Conservation (phyloP, 2,797 vertebrate species). For the Rhinophrynus dorsalis region DNA sequence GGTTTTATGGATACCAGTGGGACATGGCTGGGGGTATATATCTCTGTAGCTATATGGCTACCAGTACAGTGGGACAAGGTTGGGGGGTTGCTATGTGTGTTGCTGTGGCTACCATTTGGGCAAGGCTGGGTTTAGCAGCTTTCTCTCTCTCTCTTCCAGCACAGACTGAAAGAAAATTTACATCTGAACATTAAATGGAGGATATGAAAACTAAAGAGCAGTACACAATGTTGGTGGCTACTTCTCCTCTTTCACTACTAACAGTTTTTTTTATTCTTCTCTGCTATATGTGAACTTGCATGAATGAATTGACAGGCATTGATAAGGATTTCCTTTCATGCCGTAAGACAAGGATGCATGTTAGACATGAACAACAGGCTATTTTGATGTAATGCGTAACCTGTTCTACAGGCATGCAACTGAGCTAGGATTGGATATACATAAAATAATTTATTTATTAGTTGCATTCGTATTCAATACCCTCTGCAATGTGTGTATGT, state of each 20-base stretch:
- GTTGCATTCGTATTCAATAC: too few species aligned
- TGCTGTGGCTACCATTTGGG: too few species aligned
- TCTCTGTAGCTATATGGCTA: too few species aligned
- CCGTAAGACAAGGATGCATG: constrained; percentile 25
- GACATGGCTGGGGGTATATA: too few species aligned
- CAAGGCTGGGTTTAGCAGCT: too few species aligned
- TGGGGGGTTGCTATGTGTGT: too few species aligned
- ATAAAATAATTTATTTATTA: too few species aligned
- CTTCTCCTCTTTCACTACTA: background rate
- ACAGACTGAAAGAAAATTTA: constrained; percentile 5
- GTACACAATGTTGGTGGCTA: background rate
- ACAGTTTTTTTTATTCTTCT: background rate
- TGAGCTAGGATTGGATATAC: too few species aligned
- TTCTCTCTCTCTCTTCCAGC: too few species aligned
- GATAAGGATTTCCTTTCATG: constrained; percentile 21
- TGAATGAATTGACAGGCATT: constrained; percentile 1
- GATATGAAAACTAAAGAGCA: constrained; percentile 6
- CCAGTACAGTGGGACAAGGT: too few species aligned
- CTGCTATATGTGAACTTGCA: constrained; percentile 11
- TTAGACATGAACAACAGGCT: background rate
- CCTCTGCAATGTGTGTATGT: too few species aligned
- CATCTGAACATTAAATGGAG: constrained; percentile 16
- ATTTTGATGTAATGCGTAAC: constrained; percentile 15
- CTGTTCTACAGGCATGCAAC: background rate
- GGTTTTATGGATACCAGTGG: too few species aligned